These are phyloP conservation scores for Eleginops maclovinus DNA, from an alignment of 2,113 vertebrate species.

Conservation along the genomic window DNA sequence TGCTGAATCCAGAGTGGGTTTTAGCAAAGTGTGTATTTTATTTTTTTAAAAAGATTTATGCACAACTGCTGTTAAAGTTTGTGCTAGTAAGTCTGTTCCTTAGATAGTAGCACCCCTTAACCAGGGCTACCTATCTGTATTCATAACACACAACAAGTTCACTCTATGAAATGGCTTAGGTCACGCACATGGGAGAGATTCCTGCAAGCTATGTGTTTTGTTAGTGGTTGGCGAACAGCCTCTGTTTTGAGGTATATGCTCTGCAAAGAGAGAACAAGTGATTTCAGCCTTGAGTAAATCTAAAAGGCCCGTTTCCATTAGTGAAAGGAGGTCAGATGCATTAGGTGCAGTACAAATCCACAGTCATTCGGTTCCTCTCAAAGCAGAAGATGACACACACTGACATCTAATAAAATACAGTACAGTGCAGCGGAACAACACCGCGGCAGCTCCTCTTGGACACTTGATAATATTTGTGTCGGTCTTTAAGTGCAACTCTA, in stretches of 20 bases:
- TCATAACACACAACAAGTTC: slow-evolving; percentile 62
- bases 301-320: slow-evolving; percentile 82
- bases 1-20: slow-evolving; percentile 44
- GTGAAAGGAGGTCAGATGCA: slow-evolving; percentile 80
- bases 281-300: slow-evolving; percentile 81
- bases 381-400: slow-evolving; percentile 49
- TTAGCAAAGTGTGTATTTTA: slow-evolving; percentile 36
- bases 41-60: slow-evolving; percentile 42
- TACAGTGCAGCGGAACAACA: neutral
- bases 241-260: slow-evolving; percentile 62
- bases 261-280: slow-evolving; percentile 72
- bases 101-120: slow-evolving; percentile 48
- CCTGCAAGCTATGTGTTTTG: slow-evolving; percentile 61
- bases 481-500: slow-evolving; percentile 20
- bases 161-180: slow-evolving; percentile 63
- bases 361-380: slow-evolving; percentile 63
- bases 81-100: slow-evolving; percentile 31
- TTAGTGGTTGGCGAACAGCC: slow-evolving; percentile 40
- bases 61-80: slow-evolving; percentile 51
- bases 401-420: slow-evolving; percentile 35
- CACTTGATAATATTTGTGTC: slow-evolving; percentile 43
- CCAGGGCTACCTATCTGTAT: slow-evolving; percentile 62
- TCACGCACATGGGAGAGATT: slow-evolving; percentile 60
- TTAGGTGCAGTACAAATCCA: slow-evolving; percentile 64
- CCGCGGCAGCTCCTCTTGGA: slow-evolving; percentile 7